Base-by-base conservation (phyloP, 2,113 vertebrate genomes). In the Lophura nycthemera region DNA sequence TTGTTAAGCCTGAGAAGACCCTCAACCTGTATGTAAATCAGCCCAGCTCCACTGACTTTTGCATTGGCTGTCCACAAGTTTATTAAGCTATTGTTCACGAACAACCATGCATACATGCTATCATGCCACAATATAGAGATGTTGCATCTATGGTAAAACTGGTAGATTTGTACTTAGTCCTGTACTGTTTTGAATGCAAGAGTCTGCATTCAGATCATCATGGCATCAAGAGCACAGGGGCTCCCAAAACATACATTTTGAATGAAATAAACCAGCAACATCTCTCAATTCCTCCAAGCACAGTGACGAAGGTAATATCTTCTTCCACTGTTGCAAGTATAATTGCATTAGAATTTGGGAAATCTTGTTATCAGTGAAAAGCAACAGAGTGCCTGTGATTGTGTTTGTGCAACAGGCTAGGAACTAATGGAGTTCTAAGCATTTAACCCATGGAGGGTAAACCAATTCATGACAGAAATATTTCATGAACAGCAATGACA, bases 201-300 rank as follows among this genome's bases (percentile, higher is more conserved):
- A 64, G 13, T 14, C 15, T 57, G 24, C 61, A 22, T 64, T 71
- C 38, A 64, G 70, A 82, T 12, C 27, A 30, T 25, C 20, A 3
- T 0, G 3, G 8, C 29, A 65, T 25, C 40, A 27, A 78, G 5
- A 69, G 1, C 15, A 4, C 0, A 1, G 67, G 10, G 45, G 18
- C 11, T 22, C 16, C 7, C 8, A 47, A 52, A 69, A 32, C 5
- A 24, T 6, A 29, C 4, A 3, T 12, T 75, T 74, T 4, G 29
- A 57, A 57, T 10, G 29, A 17, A 6, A 22, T 47, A 43, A 54
- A 16, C 5, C 15, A 29, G 27, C 50, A 59, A 29, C 4, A 59
- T 21, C 29, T 30, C 14, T 12, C 36, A 19, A 78, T 27, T 56
- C 43, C 65, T 69, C 29, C 38, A 30, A 73, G 34, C 1, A 45